Evolutionary conservation across 92 coral and sea anemone species (phyloP).

Genomic region (Virgularia gustaviana): DNA sequence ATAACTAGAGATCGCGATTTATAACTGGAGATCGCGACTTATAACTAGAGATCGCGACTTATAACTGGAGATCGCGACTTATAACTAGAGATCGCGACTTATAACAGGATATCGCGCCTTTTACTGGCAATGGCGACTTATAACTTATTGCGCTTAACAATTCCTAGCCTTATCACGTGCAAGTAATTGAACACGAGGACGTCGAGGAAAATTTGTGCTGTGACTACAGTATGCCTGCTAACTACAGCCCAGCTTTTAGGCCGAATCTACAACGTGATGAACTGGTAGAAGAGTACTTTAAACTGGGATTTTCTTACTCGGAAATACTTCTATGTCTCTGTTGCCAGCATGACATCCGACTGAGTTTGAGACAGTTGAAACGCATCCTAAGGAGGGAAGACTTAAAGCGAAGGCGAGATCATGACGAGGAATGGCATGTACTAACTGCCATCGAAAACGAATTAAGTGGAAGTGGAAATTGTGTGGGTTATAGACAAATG

Average conservation of each 20-base stretch:
- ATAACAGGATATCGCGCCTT: no score
- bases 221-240: neutral
- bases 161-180: no score
- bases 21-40: no score
- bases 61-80: no score
- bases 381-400: slow-evolving; percentile 24
- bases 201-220: no score
- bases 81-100: no score
- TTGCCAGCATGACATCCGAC: slow-evolving; percentile 14
- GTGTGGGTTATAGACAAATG: slow-evolving; percentile 41
- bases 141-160: no score
- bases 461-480: slow-evolving; percentile 34
- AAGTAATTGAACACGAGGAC: no score
- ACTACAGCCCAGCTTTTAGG: neutral
- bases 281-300: slow-evolving; percentile 29
- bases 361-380: slow-evolving; percentile 36
- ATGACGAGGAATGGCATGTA: slow-evolving; percentile 6
- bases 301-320: slow-evolving; percentile 23
- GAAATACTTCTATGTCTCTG: slow-evolving; percentile 32
- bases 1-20: no score
- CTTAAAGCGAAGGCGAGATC: slow-evolving; percentile 13
- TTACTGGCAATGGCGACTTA: no score
- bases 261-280: slow-evolving; percentile 15
- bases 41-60: no score
- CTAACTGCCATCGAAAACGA: slow-evolving; percentile 26